Percentiles rank a stretch among this genome's conserved stretches.
Conservation (phyloP, 2,113 vertebrate species). For the Sylvilagus bachmani region DNA sequence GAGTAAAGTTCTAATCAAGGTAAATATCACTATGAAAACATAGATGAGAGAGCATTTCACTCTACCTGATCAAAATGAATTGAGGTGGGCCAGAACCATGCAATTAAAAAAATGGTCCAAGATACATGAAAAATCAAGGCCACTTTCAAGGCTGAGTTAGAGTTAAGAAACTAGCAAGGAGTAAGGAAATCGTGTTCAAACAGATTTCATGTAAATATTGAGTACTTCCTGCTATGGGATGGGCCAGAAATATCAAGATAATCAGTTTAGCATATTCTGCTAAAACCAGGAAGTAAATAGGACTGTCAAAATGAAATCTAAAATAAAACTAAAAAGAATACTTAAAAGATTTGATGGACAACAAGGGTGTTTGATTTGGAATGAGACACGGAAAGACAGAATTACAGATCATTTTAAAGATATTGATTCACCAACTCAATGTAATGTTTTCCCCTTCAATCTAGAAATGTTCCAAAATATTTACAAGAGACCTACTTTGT, state of each 20-base stretch:
- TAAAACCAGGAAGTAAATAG: conserved; percentile 74
- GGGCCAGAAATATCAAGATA: conserved; percentile 76
- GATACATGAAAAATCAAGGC: neutral
- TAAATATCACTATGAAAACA: conserved; percentile 8
- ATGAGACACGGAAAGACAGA: neutral
- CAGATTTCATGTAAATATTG: conserved; percentile 71
- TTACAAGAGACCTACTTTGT: neutral
- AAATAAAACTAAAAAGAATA: conserved; percentile 24
- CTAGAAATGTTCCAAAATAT: conserved; percentile 48
- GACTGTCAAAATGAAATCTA: conserved; percentile 55
- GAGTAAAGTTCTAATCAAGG: conserved; percentile 9
- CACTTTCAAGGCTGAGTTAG: conserved; percentile 16
- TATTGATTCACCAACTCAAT: neutral
- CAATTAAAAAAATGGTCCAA: neutral
- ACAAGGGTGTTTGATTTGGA: conserved; percentile 18
- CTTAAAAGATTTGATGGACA: neutral
- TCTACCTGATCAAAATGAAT: neutral
- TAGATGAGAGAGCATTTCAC: neutral
- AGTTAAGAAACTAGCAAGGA: conserved; percentile 59
- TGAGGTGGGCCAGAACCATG: neutral
- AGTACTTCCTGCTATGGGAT: conserved; percentile 79
- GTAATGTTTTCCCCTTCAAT: conserved; percentile 29
- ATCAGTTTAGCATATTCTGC: conserved; percentile 61
- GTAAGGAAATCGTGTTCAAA: conserved; percentile 76
- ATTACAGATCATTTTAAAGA: neutral